phyloP scores from a whole-genome alignment of 2,797 vertebrate species.

The Hydrophis major region DNA sequence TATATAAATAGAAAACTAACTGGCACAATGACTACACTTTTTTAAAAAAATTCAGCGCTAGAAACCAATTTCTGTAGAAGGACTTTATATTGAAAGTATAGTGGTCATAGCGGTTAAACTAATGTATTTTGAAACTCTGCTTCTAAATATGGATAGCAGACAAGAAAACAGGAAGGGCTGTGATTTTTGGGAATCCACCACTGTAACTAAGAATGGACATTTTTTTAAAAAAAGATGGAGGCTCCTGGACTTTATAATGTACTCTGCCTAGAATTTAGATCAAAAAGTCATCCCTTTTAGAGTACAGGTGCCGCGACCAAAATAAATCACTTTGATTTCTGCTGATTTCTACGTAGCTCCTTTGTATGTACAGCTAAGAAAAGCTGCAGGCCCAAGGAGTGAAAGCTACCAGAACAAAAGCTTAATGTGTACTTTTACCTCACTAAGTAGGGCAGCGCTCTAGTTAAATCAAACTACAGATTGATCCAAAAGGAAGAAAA shows the following conservation, averaged over 20 bases:
- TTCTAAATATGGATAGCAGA: not conserved
- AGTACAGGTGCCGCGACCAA: not conserved
- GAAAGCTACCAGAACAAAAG: not conserved
- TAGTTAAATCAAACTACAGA: conserved; percentile 12
- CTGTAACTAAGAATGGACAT: not conserved
- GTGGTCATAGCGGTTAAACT: not conserved
- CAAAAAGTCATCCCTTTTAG: not conserved
- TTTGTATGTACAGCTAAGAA: not conserved
- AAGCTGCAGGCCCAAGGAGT: not conserved
- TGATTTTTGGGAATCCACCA: not conserved
- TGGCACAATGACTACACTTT: not conserved
- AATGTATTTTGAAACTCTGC: not conserved
- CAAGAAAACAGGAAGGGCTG: not conserved
- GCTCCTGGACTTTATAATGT: not conserved
- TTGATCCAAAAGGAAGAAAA: conserved; percentile 19
- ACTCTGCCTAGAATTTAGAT: not conserved
- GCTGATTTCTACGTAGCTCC: not conserved
- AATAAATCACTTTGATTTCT: not conserved
- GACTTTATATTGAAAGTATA: not conserved
- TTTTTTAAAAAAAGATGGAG: not conserved
- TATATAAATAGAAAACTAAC: not conserved
- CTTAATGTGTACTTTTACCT: conserved; percentile 11
- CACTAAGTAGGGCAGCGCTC: conserved; percentile 34
- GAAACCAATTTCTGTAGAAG: not conserved
- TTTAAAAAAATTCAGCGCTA: not conserved